phyloP scores from a whole-genome alignment of 2,113 vertebrate genomes.

The Rhynchomys soricoides region DNA sequence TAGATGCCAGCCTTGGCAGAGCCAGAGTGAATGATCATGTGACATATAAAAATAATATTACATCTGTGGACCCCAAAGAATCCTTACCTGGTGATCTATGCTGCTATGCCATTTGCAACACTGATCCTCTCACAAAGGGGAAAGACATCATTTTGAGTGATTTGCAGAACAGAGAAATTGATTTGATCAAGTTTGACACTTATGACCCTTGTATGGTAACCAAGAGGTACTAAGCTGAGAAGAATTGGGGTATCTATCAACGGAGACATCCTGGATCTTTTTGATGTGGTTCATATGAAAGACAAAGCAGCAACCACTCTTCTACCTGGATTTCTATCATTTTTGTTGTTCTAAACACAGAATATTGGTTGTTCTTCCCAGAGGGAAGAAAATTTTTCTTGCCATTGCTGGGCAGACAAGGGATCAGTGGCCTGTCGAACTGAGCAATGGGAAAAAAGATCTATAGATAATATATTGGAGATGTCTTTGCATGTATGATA shows the following conservation, averaged over 20 bases:
- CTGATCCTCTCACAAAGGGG: not conserved
- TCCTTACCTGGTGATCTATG: not conserved
- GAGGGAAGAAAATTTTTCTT: not conserved
- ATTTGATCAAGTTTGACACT: not conserved
- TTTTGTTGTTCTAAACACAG: not conserved
- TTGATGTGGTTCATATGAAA: not conserved
- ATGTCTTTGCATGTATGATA: not conserved
- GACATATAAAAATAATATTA: not conserved
- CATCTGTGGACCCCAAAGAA: not conserved
- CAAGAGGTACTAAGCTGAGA: not conserved
- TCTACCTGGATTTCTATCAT: not conserved
- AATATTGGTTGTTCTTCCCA: not conserved
- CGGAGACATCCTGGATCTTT: not conserved
- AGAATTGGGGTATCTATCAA: not conserved
- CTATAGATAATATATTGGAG: not conserved
- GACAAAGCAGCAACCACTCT: not conserved
- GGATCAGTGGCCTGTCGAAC: not conserved
- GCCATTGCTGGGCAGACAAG: not conserved
- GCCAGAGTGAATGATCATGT: not conserved
- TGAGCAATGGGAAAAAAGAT: not conserved
- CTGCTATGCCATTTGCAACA: not conserved
- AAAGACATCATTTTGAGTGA: not conserved
- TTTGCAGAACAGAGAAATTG: not conserved
- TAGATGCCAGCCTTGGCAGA: not conserved
- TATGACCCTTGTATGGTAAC: not conserved